Evolutionary conservation across 2,113 vertebrate genomes (phyloP), one percentile per base, ranked within the genome.

Genomic region (Crotophaga sulcirostris): DNA sequence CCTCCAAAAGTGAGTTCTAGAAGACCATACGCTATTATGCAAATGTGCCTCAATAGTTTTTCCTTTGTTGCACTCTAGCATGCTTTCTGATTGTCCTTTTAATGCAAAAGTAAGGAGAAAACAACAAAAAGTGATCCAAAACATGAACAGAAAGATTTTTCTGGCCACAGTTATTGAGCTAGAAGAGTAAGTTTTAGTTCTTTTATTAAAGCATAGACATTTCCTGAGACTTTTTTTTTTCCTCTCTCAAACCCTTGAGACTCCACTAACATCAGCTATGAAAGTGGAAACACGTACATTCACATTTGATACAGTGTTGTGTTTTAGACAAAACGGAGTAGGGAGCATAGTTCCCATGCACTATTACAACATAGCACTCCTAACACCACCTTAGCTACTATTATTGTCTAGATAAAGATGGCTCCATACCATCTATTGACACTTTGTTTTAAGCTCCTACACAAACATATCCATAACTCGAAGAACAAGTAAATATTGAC

Each of bases 401-500:
- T 7, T 70, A 40, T 10, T 20, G 18, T 62, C 47, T 56, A 84
- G 28, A 47, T 10, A 84, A 72, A 82, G 47, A 52, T 24, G 16
- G 29, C 23, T 91, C 70, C 56, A 56, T 8, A 42, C 10, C 20
- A n/a, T 55, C 80, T 40, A 76, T 13, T 13, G 4, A 66, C n/a
- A 54, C 26, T 52, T n/a, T n/a, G n/a, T 12, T 63, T 90, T 69
- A 77, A 63, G 36, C 72, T 83, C 75, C 85, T 85, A 84, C 59
- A 86, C 45, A 88, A 88, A 66, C 40, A 66, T 3, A 76, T 15
- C 56, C 81, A 82, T 70, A 93, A 47, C 52, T 72, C 56, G 56
- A 93, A 88, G 67, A 67, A 85, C n/a, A 56, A 90, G 62, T 79
- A 93, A 96, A 94, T 52, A 83, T 13, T 86, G 58, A 87, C 70